phyloP scores from a whole-genome alignment of 2,888 invertebrate genomes.

The Villa cingulata region DNA sequence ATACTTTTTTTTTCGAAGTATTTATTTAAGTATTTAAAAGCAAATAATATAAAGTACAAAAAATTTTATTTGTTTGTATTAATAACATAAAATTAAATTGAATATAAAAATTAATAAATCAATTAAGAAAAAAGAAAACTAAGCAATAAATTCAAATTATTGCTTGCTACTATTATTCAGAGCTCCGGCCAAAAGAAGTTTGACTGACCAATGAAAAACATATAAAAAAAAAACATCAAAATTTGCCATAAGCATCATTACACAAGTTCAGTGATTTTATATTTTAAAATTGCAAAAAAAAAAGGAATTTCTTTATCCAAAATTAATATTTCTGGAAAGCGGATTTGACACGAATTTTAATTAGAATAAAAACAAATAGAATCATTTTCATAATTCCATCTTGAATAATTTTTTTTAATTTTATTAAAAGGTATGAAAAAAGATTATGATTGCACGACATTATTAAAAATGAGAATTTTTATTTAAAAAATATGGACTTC shows the following conservation, averaged over 20 bases:
- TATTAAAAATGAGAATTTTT: too few species aligned
- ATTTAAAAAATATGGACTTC: slow-evolving; percentile 33
- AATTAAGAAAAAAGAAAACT: too few species aligned
- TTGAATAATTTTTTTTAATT: too few species aligned
- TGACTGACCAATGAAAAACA: slow-evolving; percentile 29
- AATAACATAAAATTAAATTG: background rate
- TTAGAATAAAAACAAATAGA: background rate
- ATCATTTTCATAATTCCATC: too few species aligned
- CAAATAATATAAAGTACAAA: too few species aligned
- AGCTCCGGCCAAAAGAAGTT: slow-evolving; percentile 31
- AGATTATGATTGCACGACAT: too few species aligned
- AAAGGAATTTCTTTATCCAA: background rate
- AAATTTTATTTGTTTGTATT: background rate
- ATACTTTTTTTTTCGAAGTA: too few species aligned
- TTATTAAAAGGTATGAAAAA: background rate
- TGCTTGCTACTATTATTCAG: slow-evolving; percentile 13
- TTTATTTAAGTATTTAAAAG: too few species aligned
- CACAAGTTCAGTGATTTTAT: background rate
- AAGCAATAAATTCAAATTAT: too few species aligned
- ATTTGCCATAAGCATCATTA: background rate
- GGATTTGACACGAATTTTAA: background rate
- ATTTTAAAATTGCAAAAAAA: background rate
- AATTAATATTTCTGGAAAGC: background rate
- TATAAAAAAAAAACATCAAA: too few species aligned
- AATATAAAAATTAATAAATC: background rate